phyloP scores from a whole-genome alignment of 2,113 vertebrate genomes.

The Paramormyrops kingsleyae region DNA sequence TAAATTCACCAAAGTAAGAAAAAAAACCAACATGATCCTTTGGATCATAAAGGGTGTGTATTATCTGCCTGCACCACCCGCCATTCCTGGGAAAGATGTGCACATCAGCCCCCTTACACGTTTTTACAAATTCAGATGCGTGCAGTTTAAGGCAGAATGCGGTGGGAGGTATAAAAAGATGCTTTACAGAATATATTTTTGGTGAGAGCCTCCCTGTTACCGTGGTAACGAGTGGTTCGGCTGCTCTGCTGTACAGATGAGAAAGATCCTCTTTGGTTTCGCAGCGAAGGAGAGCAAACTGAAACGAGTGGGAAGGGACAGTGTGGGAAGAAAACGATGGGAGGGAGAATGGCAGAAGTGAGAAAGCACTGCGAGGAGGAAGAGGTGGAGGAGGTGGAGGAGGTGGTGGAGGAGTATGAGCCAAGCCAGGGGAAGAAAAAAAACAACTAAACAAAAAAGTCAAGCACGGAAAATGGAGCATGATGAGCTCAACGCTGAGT shows the following conservation, averaged over 20 bases:
- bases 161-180: conserved; percentile 50
- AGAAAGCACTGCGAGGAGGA: conserved; percentile 12
- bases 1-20: background rate
- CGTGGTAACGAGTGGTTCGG: conserved; percentile 59
- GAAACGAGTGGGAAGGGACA: conserved; percentile 1
- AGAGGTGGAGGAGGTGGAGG: background rate
- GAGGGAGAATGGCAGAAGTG: conserved; percentile 25
- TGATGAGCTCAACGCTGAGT: background rate
- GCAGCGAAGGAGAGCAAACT: conserved; percentile 11
- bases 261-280: conserved; percentile 34
- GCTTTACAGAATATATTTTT: conserved; percentile 65
- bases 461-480: background rate
- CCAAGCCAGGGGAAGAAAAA: background rate
- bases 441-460: background rate
- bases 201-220: conserved; percentile 62
- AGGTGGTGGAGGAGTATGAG: conserved; percentile 1
- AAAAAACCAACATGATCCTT: background rate
- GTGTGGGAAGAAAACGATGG: conserved; percentile 11
- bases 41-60: background rate
- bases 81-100: background rate
- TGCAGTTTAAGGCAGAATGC: conserved; percentile 35
- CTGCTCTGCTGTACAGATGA: conserved; percentile 49
- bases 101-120: background rate
- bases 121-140: background rate
- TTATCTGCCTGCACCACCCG: background rate